Evolutionary conservation across 1,140 invertebrate species (phyloP), one percentile per base, ranked within the genome.

Genomic region (Ips nitidus): DNA sequence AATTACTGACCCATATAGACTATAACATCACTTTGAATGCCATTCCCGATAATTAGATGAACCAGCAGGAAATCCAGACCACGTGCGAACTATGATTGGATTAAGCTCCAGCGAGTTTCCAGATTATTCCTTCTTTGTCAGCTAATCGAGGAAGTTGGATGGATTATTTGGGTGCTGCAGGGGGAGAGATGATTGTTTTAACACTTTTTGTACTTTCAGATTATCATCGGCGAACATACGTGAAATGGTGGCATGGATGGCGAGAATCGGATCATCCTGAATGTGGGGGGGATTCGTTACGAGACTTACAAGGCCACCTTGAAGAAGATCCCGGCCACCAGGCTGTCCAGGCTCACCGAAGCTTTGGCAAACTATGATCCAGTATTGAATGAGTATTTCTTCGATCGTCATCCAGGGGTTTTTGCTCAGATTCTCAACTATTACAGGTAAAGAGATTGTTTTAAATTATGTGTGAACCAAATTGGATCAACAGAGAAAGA

Each of bases 301-400:
- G 97, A 98, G 83, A 98, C 95, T 53, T 98, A 97, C 83, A 97
- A 95, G 82, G 90, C 90, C 50, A 93, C 90, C 42, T 82, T 97
- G 73, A 97, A 96, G 83, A 97, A 98, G 83, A 97, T 98, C 77
- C 95, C 95, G 22, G 95, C 94, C 41, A 97, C 95, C 1, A 82
- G 95, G 65, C 84, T 97, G 65, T 96, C 94, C 36, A 83, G 93
- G 61, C 84, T 97, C 55, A 97, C 94, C 2, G 94, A 97, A 81
- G 90, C 91, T 36, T 83, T 97, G 69, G 94, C 91, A 74, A 98
- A 98, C 82, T 98, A 98, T 82, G 95, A 98, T 84, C 94, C 94
- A 22, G 91, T 97, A 75, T 85, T 98, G 71, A 98, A 98, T 82
- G 97, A 99, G 83, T 99, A 98, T 85, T 99, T 98, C 88, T 99